Evolutionary conservation across 2,888 invertebrate genomes (phyloP).

Genomic region (Amphiduros pacificus): DNA sequence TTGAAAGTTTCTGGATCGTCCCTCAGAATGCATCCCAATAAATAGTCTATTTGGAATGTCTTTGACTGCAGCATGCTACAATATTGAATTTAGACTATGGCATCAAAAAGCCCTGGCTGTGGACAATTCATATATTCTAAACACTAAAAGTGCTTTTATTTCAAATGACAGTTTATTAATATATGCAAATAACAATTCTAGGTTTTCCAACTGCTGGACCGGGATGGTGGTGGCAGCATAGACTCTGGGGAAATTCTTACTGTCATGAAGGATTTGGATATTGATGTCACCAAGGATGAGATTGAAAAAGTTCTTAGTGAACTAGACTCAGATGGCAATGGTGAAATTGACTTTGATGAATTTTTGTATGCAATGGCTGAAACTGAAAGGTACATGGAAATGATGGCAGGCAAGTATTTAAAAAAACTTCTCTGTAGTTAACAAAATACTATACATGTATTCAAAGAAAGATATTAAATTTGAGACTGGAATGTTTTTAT

Average conservation of each 20-base stretch:
- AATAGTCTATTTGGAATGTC: too few species aligned
- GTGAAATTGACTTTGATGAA: constrained; percentile 45
- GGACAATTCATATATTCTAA: too few species aligned
- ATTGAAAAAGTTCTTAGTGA: constrained; percentile 36
- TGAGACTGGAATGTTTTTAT: too few species aligned
- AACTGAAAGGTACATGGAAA: constrained; percentile 9
- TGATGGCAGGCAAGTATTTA: background rate
- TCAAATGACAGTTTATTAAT: too few species aligned
- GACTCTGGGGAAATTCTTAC: constrained; percentile 37
- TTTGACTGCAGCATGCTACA: too few species aligned
- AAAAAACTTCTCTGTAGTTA: background rate
- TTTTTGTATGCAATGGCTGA: constrained; percentile 40
- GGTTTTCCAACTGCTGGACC: constrained; percentile 43
- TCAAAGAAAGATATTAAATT: too few species aligned
- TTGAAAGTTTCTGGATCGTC: too few species aligned
- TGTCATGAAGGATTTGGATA: constrained; percentile 37
- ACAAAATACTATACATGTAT: background rate
- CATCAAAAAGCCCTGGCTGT: too few species aligned
- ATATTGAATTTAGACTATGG: too few species aligned
- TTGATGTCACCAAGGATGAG: constrained; percentile 37
- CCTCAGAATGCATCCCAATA: too few species aligned
- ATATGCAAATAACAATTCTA: too few species aligned
- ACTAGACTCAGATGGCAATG: constrained; percentile 41
- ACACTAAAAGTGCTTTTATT: too few species aligned
- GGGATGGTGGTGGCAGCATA: constrained; percentile 37